These are phyloP conservation scores for honey bee (Apis mellifera) DNA, from an alignment of 1,140 invertebrate species.

Conservation along the genomic window DNA sequence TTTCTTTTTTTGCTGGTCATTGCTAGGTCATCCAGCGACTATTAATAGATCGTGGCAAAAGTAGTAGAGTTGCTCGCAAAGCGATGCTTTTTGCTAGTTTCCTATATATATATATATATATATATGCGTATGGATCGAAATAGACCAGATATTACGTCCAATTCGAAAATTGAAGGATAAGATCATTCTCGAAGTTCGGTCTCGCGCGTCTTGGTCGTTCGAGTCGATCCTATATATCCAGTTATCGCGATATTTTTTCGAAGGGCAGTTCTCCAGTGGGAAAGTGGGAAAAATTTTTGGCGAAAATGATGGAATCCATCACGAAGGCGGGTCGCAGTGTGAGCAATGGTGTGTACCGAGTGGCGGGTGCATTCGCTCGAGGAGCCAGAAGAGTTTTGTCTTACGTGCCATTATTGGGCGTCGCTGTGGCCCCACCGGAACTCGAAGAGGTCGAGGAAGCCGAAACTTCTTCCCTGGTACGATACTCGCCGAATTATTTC, in stretches of 20 bases:
- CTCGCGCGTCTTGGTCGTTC: slow-evolving; percentile 3
- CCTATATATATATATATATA: slow-evolving; percentile 28
- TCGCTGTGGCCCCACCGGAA: slow-evolving; percentile 42
- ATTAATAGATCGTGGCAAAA: slow-evolving; percentile 51
- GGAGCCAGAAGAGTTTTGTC: slow-evolving; percentile 75
- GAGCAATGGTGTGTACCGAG: slow-evolving; percentile 73
- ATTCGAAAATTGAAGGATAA: background rate
- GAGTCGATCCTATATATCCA: no score
- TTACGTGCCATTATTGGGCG: slow-evolving; percentile 74
- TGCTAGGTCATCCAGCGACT: slow-evolving; percentile 26
- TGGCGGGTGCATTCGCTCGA: slow-evolving; percentile 72
- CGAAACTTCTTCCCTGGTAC: slow-evolving; percentile 30
- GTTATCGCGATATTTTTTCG: background rate
- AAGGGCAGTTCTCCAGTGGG: background rate
- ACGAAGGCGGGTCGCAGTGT: slow-evolving; percentile 75
- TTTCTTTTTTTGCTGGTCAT: background rate
- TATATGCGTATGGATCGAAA: background rate
- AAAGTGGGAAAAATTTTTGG: background rate
- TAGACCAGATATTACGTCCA: background rate
- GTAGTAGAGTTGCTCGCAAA: background rate
- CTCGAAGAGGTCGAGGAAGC: background rate
- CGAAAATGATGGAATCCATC: slow-evolving; percentile 74
- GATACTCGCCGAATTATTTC: background rate
- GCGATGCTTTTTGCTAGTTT: slow-evolving; percentile 20
- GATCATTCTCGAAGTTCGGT: background rate